Conservation (phyloP, 2,113 vertebrate species). For the Lampris megalopsis region DNA sequence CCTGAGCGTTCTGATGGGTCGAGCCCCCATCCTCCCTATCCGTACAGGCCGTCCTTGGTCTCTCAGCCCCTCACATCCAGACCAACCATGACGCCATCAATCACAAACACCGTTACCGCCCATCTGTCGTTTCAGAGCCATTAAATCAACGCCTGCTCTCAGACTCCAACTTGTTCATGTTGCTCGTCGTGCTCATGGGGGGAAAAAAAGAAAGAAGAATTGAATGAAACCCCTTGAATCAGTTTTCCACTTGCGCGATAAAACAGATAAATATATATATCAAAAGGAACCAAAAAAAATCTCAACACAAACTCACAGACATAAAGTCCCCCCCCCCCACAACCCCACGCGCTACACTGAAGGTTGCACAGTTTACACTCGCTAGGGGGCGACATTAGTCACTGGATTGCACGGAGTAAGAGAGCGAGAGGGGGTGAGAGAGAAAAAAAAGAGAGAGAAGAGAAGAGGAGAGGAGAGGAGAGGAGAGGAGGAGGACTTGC, state of each 20-base stretch:
- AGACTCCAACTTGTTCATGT: slow-evolving; percentile 32
- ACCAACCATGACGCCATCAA: slow-evolving; percentile 71
- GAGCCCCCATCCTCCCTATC: slow-evolving; percentile 46
- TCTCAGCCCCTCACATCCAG: slow-evolving; percentile 58
- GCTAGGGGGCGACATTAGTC: slow-evolving; percentile 78
- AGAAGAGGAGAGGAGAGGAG: not conserved
- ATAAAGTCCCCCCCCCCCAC: not conserved
- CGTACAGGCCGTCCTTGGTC: slow-evolving; percentile 57
- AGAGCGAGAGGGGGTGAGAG: slow-evolving; percentile 6
- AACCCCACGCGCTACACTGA: not conserved
- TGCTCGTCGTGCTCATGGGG: no score
- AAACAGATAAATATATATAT: no score
- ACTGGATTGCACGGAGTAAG: slow-evolving; percentile 47
- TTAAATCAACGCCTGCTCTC: slow-evolving; percentile 71
- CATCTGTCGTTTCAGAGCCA: slow-evolving; percentile 69
- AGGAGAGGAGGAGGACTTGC: not conserved
- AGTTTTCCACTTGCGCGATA: no score
- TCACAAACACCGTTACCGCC: slow-evolving; percentile 61
- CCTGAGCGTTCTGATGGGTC: slow-evolving; percentile 76
- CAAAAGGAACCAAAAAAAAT: no score
- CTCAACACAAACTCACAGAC: no score
- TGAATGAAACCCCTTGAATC: no score
- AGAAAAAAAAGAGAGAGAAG: not conserved
- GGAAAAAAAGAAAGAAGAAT: slow-evolving; percentile 18
- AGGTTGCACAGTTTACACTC: slow-evolving; percentile 29